These are phyloP conservation scores for Scomber japonicus DNA, from an alignment of 2,113 vertebrate genomes.

Conservation along the genomic window DNA sequence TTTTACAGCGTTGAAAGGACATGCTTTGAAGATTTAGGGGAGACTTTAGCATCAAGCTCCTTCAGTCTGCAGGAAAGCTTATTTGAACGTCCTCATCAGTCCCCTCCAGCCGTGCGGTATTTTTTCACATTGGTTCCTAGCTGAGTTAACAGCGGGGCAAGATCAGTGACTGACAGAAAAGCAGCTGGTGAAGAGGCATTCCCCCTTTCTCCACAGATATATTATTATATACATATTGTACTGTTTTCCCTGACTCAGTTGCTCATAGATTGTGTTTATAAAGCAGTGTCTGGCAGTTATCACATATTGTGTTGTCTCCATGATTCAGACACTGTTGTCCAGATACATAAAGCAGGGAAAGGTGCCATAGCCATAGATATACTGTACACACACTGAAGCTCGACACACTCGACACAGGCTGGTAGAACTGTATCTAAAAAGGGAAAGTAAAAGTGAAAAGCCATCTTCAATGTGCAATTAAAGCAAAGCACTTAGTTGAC, in stretches of 20 bases:
- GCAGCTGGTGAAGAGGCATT: conserved; percentile 29
- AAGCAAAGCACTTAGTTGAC: neutral
- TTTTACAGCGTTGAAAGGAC: neutral
- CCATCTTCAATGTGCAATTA: neutral
- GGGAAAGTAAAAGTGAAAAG: neutral
- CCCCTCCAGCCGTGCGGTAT: conserved; percentile 20
- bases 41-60: conserved; percentile 9
- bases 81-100: conserved; percentile 31
- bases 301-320: neutral
- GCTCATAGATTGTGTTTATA: too few relatives aligned
- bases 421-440: too few relatives aligned
- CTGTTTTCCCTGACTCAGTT: too few relatives aligned
- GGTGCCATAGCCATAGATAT: neutral
- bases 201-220: conserved; percentile 6
- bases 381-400: neutral
- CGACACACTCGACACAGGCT: neutral
- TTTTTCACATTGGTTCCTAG: conserved; percentile 50
- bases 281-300: too few relatives aligned
- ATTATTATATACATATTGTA: neutral
- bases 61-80: conserved; percentile 27
- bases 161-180: conserved; percentile 39
- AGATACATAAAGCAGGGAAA: neutral
- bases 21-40: conserved; percentile 26
- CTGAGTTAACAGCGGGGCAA: conserved; percentile 45
- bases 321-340: neutral